Evolutionary conservation across 1,140 invertebrate species (phyloP).

Genomic region (Drosophila teissieri): DNA sequence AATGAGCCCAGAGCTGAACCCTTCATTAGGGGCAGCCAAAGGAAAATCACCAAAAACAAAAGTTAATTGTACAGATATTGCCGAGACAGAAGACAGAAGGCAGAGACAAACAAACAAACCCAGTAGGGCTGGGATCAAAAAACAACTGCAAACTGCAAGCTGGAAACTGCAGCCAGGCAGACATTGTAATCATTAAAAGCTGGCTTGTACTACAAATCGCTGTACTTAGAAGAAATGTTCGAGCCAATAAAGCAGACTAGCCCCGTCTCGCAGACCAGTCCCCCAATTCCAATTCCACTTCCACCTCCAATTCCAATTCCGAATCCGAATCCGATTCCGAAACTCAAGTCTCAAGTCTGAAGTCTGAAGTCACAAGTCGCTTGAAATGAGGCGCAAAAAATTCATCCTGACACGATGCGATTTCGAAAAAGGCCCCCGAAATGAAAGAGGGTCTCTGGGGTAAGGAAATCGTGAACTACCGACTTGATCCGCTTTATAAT

Average conservation of each 20-base stretch:
- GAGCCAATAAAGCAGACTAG: slow-evolving; percentile 63
- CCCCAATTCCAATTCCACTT: background rate
- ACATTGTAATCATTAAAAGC: slow-evolving; percentile 83
- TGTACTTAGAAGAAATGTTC: slow-evolving; percentile 79
- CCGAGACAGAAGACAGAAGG: slow-evolving; percentile 43
- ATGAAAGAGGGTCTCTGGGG: slow-evolving; percentile 44
- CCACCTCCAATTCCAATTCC: background rate
- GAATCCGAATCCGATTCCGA: no score
- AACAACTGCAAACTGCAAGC: slow-evolving; percentile 27
- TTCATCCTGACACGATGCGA: slow-evolving; percentile 82
- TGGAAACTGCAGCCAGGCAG: slow-evolving; percentile 23
- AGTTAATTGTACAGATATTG: slow-evolving; percentile 79
- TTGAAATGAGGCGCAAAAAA: slow-evolving; percentile 80
- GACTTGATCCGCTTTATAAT: slow-evolving; percentile 83
- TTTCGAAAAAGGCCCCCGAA: slow-evolving; percentile 51
- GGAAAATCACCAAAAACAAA: slow-evolving; percentile 68
- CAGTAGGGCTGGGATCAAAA: slow-evolving; percentile 7
- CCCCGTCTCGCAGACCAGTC: slow-evolving; percentile 5
- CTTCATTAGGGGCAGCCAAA: slow-evolving; percentile 67
- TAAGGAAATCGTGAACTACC: slow-evolving; percentile 78
- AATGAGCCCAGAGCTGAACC: slow-evolving; percentile 65
- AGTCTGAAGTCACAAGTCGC: slow-evolving; percentile 6
- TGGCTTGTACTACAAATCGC: slow-evolving; percentile 82
- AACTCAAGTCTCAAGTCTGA: slow-evolving; percentile 4
- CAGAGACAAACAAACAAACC: slow-evolving; percentile 40